Evolutionary conservation across 2,113 vertebrate species (phyloP), one percentile per base, ranked within the genome.

Genomic region (Pseudolaguvia tuberculata): DNA sequence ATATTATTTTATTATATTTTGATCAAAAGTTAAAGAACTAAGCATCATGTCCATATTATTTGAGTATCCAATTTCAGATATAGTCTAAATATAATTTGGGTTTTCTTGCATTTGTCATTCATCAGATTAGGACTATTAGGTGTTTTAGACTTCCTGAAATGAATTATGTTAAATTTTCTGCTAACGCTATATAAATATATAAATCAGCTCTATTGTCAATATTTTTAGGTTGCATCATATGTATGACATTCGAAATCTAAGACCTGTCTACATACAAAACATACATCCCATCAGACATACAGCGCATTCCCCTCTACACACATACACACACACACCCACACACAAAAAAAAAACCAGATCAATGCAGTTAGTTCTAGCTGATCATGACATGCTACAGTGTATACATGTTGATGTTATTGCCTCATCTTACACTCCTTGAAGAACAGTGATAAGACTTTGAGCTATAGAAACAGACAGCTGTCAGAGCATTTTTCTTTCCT

Each of bases 321-420:
- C 62, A 48, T 42, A 72, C 80, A 27, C 21, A 29, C 47, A 29
- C 23, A 39, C 71, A 58, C 58, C 70, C 47, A 73, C 67, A 69
- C 51, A 61, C 67, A 72, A n/a, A n/a, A n/a, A n/a, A n/a, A 50
- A 50, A 3, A 50, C 4, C 57, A 70, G 61, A 76, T 72, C 75
- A 27, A 39, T 62, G 75, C 74, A 18, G 78, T 85, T 80, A 82
- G 78, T 27, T 63, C 70, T 79, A 76, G 82, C 80, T 53, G 83
- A 85, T 87, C 71, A 76, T 79, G 82, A 82, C 86, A 87, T 78
- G 83, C 80, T 80, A 83, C 82, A 86, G 82, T 82, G 79, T 83
- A 84, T 82, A 82, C 86, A 86, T 84, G 80, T 85, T 86, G 87
- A 83, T 85, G 74, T 70, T 81, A 78, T 82, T 80, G 81, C 79